phyloP scores from a whole-genome alignment of 2,888 invertebrate species.

The Priocnemis perturbator region DNA sequence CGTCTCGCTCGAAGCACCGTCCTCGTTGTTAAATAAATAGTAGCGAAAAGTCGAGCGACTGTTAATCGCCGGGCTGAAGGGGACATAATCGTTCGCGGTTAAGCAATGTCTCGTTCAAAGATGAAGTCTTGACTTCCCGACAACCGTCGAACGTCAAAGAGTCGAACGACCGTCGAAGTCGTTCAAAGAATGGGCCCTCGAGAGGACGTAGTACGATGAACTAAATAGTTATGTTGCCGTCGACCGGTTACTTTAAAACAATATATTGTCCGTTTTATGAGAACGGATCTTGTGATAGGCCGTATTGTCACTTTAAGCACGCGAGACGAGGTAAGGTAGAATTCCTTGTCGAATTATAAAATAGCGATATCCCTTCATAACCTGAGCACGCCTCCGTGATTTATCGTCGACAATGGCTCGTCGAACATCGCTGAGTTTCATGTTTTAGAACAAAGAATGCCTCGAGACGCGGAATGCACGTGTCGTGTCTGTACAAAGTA shows the following conservation, averaged over 20 bases:
- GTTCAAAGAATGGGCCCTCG: constrained; percentile 31
- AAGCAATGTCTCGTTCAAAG: neutral
- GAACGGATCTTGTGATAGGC: constrained; percentile 87
- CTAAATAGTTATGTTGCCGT: constrained; percentile 86
- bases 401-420: neutral
- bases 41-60: neutral
- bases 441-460: too few relatives aligned
- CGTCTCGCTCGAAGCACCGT: neutral
- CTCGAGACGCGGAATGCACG: too few relatives aligned
- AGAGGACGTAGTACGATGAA: constrained; percentile 55
- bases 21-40: neutral
- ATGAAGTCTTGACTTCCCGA: neutral
- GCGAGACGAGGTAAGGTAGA: constrained; percentile 80
- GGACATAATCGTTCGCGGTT: neutral
- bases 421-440: neutral
- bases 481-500: too few relatives aligned
- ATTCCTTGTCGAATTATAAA: neutral
- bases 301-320: constrained; percentile 95
- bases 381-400: neutral
- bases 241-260: constrained; percentile 91
- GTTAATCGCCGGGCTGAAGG: too few relatives aligned
- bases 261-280: constrained; percentile 91
- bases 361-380: neutral
- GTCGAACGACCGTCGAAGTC: constrained; percentile 9
- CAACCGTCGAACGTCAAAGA: neutral